Base-by-base conservation (phyloP, 2,888 invertebrate genomes). In the Linyphia triangularis region DNA sequence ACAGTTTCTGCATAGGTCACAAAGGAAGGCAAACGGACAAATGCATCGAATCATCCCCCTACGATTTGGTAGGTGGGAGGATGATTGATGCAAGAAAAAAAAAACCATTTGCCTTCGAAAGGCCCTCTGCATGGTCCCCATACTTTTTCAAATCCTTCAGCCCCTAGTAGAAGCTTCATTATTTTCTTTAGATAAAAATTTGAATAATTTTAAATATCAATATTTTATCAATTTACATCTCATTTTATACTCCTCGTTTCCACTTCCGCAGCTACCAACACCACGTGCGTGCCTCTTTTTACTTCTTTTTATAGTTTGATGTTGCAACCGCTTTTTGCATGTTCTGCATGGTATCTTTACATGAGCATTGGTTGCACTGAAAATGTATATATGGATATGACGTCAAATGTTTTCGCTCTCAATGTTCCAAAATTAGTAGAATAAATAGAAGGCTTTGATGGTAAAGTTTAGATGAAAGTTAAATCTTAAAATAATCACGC, bases 201-300 rank as follows among this genome's bases (percentile, higher is more conserved):
- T 40, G 13, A 40, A 43, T 51, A 59, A 22, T 33, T 24, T 59
- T 43, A 63, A 63, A 51, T 16, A 16, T 51, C 33, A 57, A 19
- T 33, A 33, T 63, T 30, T 72, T 13, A 30, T 63, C 16, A 72
- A 72, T 37, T 65, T 85, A 30, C 26, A 28, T 81, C n/a, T 67
- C 57, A 81, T 81, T 61, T 82, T 65, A 26, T 40, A 75, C 86
- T 88, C 86, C 81, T 88, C 86, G 86, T 88, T 81, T 88, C 86
- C 40, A 81, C 86, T 88, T 88, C 86, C 86, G 81, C 86, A 40
- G 65, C 86, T 88, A 75, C 81, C 73, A 69, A 69, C 81, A 88
- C 86, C 86, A 88, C 86, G 81, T 82, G 81, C 43, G 40, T 82
- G 86, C 86, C 86, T 88, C 86, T 88, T 81, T 40, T 82, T 81